These are phyloP conservation scores for Tricholaema leucomelas DNA, from an alignment of 2,113 vertebrate genomes.

Conservation along the genomic window DNA sequence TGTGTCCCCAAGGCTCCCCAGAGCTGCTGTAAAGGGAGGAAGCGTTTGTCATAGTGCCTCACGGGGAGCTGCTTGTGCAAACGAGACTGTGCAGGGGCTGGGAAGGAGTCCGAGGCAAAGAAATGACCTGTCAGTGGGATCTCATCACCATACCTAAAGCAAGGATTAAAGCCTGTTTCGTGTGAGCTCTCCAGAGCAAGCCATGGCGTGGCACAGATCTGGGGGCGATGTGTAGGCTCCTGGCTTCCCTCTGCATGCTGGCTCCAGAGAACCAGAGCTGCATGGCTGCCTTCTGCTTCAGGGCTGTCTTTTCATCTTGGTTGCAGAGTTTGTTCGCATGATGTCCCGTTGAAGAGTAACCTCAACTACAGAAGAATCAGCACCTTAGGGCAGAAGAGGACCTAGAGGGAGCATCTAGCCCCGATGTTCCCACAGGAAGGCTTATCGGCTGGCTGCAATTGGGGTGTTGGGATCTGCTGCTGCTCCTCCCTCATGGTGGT, in stretches of 20 bases:
- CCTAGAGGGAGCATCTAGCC: slow-evolving; percentile 57
- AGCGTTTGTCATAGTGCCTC: background rate
- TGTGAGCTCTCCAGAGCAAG: background rate
- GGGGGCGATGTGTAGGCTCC: background rate
- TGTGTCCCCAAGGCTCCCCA: background rate
- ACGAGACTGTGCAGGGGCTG: background rate
- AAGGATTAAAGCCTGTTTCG: background rate
- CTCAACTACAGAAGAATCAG: slow-evolving; percentile 53
- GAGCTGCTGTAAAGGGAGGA: background rate
- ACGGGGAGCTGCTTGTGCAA: background rate
- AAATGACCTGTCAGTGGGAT: background rate
- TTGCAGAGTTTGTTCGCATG: slow-evolving; percentile 94
- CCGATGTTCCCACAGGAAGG: slow-evolving; percentile 64
- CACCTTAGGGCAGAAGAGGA: slow-evolving; percentile 70
- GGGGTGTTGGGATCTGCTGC: slow-evolving; percentile 69
- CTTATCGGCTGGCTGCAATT: slow-evolving; percentile 67
- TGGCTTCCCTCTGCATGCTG: background rate
- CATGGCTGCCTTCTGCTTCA: background rate
- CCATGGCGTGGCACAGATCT: rapidly evolving
- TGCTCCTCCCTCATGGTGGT: slow-evolving; percentile 63
- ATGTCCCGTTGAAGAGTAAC: slow-evolving; percentile 89
- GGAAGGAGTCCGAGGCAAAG: background rate
- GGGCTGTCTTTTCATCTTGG: background rate
- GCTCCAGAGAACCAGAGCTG: background rate
- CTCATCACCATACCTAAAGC: background rate